Conservation (phyloP, 2,113 vertebrate species). For the Leptobrachium ailaonicum region DNA sequence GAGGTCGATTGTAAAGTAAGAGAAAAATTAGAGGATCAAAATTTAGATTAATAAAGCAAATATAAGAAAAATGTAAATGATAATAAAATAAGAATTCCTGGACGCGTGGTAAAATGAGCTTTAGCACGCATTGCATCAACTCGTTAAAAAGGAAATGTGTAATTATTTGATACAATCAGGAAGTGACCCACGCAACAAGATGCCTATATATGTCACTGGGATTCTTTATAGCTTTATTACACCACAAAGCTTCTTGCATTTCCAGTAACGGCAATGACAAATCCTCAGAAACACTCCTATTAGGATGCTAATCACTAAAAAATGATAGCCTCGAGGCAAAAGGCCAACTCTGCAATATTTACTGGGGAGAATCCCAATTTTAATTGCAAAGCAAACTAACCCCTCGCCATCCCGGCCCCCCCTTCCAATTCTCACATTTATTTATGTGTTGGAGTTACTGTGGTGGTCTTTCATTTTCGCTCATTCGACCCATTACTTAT, state of each 20-base stretch:
- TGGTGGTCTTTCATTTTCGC: not conserved
- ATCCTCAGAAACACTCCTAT: not conserved
- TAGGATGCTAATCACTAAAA: not conserved
- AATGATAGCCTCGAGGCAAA: not conserved
- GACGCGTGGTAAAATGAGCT: too few species aligned
- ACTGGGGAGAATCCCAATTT: not conserved
- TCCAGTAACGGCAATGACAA: slow-evolving; percentile 1
- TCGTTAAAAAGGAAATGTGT: not conserved
- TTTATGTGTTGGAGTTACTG: not conserved
- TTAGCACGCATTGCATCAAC: too few species aligned
- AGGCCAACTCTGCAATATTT: not conserved
- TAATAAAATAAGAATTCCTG: too few species aligned
- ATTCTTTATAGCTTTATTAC: not conserved
- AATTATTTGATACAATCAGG: not conserved
- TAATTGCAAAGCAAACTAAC: slow-evolving; percentile 4
- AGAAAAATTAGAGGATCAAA: too few species aligned
- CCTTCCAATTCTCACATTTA: not conserved
- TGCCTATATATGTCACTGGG: not conserved
- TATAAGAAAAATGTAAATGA: too few species aligned
- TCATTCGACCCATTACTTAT: slow-evolving; percentile 8
- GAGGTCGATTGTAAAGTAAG: too few species aligned
- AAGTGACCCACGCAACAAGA: not conserved
- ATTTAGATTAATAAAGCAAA: too few species aligned
- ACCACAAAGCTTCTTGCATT: not conserved
- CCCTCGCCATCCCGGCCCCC: too few species aligned